Base-by-base conservation (phyloP, 2,113 vertebrate species). In the Symphodus melops region DNA sequence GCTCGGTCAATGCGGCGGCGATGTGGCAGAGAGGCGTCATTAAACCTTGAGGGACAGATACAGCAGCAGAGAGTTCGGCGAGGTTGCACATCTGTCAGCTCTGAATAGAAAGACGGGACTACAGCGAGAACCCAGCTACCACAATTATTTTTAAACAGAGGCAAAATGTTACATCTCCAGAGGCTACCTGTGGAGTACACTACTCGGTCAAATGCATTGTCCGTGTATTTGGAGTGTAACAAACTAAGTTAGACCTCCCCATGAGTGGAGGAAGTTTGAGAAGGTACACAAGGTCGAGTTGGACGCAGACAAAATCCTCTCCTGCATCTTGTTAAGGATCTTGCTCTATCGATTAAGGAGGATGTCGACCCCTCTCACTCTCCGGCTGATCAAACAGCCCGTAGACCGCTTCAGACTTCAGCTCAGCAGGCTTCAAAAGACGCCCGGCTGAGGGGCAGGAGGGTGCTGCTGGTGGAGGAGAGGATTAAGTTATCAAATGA, bases 401-500 rank as follows among this genome's bases (percentile, higher is more conserved):
- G 5, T 2, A 66, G 52, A 61, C 25, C 14, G 46, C 21, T 61
- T 73, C 37, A 54, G 54, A 36, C 59, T 51, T 61, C 66, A 8
- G 19, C 65, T 21, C 74, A 74, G 74, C 75, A 46, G 48, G 74
- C n/a, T 82, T 79, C 72, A 80, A 63, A 63, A 89, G 64, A 53
- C 46, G 28, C 7, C 9, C 58, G 53, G 3, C 57, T 14, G 9
- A n/a, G 21, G 39, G 57, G 77, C 19, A 58, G 53, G 39, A 64
- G 65, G 70, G 12, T 16, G 63, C 60, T 36, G 54, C 20, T 36
- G 62, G 60, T 13, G 46, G 52, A 68, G 25, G 2, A 37, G 48
- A n/a, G 51, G 53, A 39, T 81, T 67, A 57, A 51, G 20, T 78
- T 77, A 60, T 71, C 46, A 65, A 69, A 80, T 61, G 46, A 69